A percentile compares a stretch with the other conserved stretches of the same genome.
Conservation (phyloP, 1,140 invertebrate genomes). For the Druon quercuslanigerum region DNA sequence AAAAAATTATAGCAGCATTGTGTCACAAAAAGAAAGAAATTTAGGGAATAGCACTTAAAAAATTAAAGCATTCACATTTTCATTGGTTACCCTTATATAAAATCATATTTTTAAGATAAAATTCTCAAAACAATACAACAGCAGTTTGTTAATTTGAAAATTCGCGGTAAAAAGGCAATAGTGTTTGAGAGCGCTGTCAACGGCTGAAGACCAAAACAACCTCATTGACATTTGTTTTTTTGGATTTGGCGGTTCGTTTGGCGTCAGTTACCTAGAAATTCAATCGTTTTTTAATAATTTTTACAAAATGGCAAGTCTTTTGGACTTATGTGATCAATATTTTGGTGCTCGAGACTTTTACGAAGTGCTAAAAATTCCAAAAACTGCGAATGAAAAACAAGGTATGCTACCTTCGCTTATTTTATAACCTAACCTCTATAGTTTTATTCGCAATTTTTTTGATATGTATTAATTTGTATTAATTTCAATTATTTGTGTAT, state of each 20-base stretch:
- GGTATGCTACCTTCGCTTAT: conserved; percentile 73
- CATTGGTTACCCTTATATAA: too few species aligned
- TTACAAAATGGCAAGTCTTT: conserved; percentile 66
- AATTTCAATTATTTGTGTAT: neutral
- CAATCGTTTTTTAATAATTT: neutral
- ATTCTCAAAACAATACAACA: too few species aligned
- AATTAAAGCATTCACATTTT: too few species aligned
- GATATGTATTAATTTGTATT: conserved; percentile 9
- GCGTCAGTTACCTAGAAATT: conserved; percentile 3
- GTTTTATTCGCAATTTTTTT: neutral
- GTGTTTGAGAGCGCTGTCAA: too few species aligned
- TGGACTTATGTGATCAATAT: conserved; percentile 84
- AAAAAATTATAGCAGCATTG: too few species aligned
- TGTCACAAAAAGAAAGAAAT: too few species aligned
- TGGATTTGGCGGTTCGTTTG: neutral
- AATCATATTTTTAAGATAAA: too few species aligned
- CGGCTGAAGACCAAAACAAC: too few species aligned
- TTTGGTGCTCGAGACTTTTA: conserved; percentile 86
- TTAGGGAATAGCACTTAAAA: too few species aligned
- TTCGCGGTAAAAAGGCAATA: too few species aligned
- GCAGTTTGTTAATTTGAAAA: too few species aligned
- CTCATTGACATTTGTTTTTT: too few species aligned
- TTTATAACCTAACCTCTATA: conserved; percentile 48
- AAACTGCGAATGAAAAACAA: conserved; percentile 82
- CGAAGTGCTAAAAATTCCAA: conserved; percentile 81